Percentiles rank a stretch among this genome's conserved stretches.
These are phyloP conservation scores for Poecilia picta DNA, from an alignment of 2,797 vertebrate species.

Conservation along the genomic window DNA sequence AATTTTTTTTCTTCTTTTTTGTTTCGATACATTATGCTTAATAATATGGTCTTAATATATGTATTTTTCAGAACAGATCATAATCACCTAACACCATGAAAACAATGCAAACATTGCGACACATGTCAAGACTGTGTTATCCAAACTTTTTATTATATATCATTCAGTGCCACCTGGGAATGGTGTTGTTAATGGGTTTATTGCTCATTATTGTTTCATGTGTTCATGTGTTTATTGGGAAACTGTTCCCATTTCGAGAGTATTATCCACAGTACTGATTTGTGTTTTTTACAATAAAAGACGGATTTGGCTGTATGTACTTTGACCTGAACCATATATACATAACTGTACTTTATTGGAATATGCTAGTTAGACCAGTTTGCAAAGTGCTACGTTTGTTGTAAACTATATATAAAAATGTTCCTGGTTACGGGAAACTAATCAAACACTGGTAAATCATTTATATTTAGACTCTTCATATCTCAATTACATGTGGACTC, in stretches of 20 bases:
- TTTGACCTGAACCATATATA: not conserved
- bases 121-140: not conserved
- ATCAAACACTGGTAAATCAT: not conserved
- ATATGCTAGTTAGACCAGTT: not conserved
- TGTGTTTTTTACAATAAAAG: not conserved
- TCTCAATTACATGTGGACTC: not conserved
- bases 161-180: not conserved
- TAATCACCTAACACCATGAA: too few species aligned
- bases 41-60: too few species aligned
- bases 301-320: not conserved
- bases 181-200: not conserved
- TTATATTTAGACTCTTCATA: not conserved
- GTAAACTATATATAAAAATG: not conserved
- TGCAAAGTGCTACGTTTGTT: not conserved
- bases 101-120: not conserved
- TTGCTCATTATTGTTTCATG: too few species aligned
- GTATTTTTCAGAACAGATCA: too few species aligned
- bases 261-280: not conserved
- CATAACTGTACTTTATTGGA: not conserved
- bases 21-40: too few species aligned
- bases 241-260: not conserved
- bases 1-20: too few species aligned
- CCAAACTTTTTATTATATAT: not conserved
- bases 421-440: not conserved
- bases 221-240: too few species aligned